Conservation (phyloP, 2,888 invertebrate genomes). For the Calameuta filiformis region DNA sequence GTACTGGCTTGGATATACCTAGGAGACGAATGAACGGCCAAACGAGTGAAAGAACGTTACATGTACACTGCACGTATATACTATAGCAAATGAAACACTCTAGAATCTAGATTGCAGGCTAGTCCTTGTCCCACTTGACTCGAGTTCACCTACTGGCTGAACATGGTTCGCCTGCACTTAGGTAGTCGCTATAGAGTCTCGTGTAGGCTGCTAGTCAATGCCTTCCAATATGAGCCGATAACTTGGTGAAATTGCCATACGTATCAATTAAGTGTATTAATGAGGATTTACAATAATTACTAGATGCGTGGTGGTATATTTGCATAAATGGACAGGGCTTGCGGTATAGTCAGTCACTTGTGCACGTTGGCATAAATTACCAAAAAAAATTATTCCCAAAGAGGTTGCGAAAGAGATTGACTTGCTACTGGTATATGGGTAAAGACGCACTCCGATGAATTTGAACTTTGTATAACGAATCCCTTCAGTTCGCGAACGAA, state of each 20-base stretch:
- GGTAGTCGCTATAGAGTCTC: neutral
- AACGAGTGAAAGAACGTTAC: neutral
- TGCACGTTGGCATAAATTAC: neutral
- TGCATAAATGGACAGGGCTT: neutral
- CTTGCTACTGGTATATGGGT: neutral
- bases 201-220: neutral
- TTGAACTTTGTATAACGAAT: neutral
- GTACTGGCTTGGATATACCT: neutral
- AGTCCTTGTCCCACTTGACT: conserved; percentile 31
- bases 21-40: neutral
- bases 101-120: conserved; percentile 24
- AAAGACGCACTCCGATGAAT: neutral
- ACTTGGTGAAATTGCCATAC: conserved; percentile 6
- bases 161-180: conserved; percentile 1
- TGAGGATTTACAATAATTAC: neutral
- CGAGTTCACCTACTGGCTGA: conserved; percentile 19
- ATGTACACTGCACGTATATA: neutral
- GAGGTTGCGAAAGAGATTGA: neutral
- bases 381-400: neutral
- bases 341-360: neutral
- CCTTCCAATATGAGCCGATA: neutral
- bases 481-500: neutral
- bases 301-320: neutral
- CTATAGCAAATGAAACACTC: conserved; percentile 12
- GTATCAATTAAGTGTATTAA: conserved; percentile 6